Base-by-base conservation (phyloP, 2,113 vertebrate species). In the Anolis carolinensis region DNA sequence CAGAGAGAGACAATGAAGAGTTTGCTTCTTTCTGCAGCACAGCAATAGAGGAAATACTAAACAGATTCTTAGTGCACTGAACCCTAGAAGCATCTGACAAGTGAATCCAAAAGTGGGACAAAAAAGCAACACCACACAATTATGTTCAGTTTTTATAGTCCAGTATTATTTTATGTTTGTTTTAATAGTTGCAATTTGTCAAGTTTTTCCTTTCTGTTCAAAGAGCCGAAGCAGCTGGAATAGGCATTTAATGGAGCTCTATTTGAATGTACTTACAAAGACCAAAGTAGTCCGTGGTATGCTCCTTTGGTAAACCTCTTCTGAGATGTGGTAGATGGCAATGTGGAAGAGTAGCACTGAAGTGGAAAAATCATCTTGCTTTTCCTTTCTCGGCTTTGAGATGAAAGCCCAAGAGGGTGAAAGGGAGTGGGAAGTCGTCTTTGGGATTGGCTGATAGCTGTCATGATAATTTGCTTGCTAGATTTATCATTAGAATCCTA, bases 1-100 rank as follows among this genome's bases (percentile, higher is more conserved):
- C 92, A 92, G 44, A 25, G 0, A 32, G 89, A 73, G 87, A 72
- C 84, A 21, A 39, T 34, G 70, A 89, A 63, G 82, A 86, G 82
- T 1, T 59, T 65, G 52, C 62, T 68, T 20, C 65, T 78, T 59
- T 48, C 63, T 74, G 79, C 76, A 2, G 90, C 4, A 87, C 76
- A 78, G 79, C 0, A 34, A 85, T 44, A 21, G 25, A 65, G 5
- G 39, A 39, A 36, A 39, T 0, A 65, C 30, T 23, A 32, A 23
- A 80, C 34, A 67, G 25, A 11, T 25, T 11, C 39, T 25, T 39
- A 32, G 48, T 74, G 8, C 7, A 20, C 5, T 83, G 52, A 21
- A 30, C 7, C 21, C 18, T 20, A 59, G 25, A 32, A 44, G 25
- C n/a, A 67, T 25, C 2, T 25, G 30, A 11, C 27, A 62, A 62